Conservation (phyloP, 2,113 vertebrate genomes). For the Megaleporinus macrocephalus region DNA sequence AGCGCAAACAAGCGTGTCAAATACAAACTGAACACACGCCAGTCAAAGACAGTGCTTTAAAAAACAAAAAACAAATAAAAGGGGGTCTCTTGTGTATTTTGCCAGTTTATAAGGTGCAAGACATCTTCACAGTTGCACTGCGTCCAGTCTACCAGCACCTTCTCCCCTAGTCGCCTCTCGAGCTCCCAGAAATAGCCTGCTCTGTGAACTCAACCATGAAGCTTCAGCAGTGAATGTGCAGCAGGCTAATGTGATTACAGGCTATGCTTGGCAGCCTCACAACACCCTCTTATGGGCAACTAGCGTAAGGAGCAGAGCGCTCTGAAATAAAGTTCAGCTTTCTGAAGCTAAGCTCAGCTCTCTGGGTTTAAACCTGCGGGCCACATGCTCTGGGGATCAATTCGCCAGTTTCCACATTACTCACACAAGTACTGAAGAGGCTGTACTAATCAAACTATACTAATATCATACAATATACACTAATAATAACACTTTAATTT, state of each 20-base stretch:
- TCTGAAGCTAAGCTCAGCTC: neutral
- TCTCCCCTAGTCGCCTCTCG: neutral
- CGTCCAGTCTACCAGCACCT: neutral
- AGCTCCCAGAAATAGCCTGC: conserved; percentile 11
- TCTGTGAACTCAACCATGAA: neutral
- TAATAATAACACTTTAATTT: no score
- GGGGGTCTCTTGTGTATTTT: neutral
- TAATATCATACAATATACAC: no score
- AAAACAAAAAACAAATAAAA: no score
- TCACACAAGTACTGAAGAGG: no score
- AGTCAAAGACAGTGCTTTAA: no score
- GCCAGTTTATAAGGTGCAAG: conserved; percentile 15
- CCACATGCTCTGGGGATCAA: neutral
- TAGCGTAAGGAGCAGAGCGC: neutral
- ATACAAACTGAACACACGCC: neutral
- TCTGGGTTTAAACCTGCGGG: neutral
- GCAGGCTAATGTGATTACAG: neutral
- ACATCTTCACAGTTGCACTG: neutral
- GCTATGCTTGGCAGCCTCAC: neutral
- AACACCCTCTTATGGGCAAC: neutral
- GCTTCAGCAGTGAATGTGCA: conserved; percentile 4
- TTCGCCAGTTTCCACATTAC: neutral
- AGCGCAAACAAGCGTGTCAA: neutral
- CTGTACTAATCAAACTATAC: no score
- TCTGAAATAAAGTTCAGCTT: neutral